A percentile compares a stretch with the other conserved stretches of the same genome.
These are phyloP conservation scores for Oxyura jamaicensis DNA, from an alignment of 2,113 vertebrate genomes.

Conservation along the genomic window DNA sequence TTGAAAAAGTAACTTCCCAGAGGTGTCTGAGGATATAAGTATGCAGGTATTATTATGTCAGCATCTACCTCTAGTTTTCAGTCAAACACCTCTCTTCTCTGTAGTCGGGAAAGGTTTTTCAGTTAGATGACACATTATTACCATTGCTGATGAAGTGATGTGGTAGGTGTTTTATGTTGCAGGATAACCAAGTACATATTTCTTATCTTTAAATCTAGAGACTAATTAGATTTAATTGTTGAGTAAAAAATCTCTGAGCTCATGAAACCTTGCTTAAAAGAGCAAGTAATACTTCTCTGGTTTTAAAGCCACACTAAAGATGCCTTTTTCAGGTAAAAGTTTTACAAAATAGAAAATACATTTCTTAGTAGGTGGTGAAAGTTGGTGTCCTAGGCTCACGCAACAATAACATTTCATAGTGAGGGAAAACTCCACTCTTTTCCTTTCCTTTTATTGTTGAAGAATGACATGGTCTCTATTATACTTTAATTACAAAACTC, in stretches of 20 bases:
- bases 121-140: background rate
- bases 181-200: background rate
- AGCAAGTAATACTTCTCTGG: background rate
- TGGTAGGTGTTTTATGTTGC: background rate
- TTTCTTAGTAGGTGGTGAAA: background rate
- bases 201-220: background rate
- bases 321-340: background rate
- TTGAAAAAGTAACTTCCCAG: background rate
- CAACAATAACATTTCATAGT: background rate
- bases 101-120: background rate
- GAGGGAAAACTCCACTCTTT: background rate
- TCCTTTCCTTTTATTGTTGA: background rate
- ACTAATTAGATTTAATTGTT: background rate
- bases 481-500: conserved; percentile 22
- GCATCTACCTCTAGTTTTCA: background rate
- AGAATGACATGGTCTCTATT: background rate
- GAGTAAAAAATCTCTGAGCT: background rate
- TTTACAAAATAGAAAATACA: background rate
- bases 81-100: background rate
- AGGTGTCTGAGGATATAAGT: background rate
- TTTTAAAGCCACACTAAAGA: background rate
- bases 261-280: background rate
- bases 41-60: background rate
- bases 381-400: background rate
- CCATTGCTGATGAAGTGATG: background rate